phyloP scores from a whole-genome alignment of 35 echinoderm and acorn worm genomes.

The Apostichopus californicus region DNA sequence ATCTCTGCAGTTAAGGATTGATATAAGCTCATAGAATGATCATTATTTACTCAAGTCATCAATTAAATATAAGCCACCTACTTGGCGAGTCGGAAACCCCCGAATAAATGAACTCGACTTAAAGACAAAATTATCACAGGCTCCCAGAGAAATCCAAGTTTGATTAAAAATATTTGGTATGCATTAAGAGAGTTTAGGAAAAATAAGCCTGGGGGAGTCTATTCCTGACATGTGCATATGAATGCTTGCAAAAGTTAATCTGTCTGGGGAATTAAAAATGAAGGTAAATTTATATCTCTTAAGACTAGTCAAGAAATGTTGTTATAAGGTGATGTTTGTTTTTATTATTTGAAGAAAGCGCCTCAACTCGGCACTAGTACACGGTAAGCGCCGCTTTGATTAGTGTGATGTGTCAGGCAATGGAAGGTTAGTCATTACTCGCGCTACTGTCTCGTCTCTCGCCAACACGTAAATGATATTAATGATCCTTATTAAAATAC shows the following conservation, averaged over 20 bases:
- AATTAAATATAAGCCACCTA: neutral
- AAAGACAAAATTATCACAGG: neutral
- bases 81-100: neutral
- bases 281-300: neutral
- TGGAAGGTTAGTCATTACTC: too few relatives aligned
- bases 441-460: too few relatives aligned
- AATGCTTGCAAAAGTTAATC: neutral
- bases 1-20: neutral
- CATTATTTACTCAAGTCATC: neutral
- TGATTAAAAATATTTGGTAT: slow-evolving; percentile 1
- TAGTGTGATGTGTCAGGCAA: too few relatives aligned
- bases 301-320: neutral
- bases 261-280: neutral
- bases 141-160: neutral
- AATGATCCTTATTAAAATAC: too few relatives aligned
- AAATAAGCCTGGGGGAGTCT: neutral
- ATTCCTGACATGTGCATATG: neutral
- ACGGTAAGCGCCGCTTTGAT: too few relatives aligned
- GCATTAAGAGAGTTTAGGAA: neutral
- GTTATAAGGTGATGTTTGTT: neutral
- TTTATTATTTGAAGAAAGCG: neutral
- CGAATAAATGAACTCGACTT: neutral
- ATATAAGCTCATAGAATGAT: neutral
- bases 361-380: too few relatives aligned
- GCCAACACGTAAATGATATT: too few relatives aligned